Conservation (phyloP, 1,140 invertebrate species). For the Zophobas atratus region DNA sequence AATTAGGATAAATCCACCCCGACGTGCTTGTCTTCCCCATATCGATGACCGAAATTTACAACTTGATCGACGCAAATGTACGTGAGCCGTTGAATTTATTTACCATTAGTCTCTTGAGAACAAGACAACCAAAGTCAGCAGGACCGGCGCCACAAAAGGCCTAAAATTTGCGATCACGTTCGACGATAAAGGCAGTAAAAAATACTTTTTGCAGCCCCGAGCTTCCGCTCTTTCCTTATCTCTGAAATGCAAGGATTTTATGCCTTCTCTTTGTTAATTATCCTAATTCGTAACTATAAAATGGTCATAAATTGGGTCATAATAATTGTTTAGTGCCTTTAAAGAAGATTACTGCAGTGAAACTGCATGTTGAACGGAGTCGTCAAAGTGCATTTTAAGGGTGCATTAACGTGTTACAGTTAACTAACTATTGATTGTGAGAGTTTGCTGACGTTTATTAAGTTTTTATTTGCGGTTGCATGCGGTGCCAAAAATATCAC, state of each 20-base stretch:
- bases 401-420: too few species aligned
- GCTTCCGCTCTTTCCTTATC: neutral
- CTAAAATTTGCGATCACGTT: conserved; percentile 23
- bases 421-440: too few species aligned
- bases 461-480: too few species aligned
- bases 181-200: conserved; percentile 10
- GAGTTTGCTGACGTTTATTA: too few species aligned
- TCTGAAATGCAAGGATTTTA: neutral
- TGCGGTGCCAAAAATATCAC: too few species aligned
- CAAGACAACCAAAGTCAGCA: conserved; percentile 23
- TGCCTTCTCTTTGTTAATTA: conserved; percentile 15
- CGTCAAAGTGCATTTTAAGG: too few species aligned
- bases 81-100: conserved; percentile 34
- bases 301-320: neutral
- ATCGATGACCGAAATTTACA: conserved; percentile 49
- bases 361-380: too few species aligned
- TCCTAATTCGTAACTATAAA: neutral
- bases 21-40: conserved; percentile 40
- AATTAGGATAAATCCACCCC: conserved; percentile 47
- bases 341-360: too few species aligned
- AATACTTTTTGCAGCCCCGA: conserved; percentile 9
- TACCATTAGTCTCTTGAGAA: conserved; percentile 30
- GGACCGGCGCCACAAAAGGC: conserved; percentile 12
- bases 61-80: conserved; percentile 41
- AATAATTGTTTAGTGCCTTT: neutral